Evolutionary conservation across 2,113 vertebrate genomes (phyloP).

Genomic region (Lipotes vexillifer): DNA sequence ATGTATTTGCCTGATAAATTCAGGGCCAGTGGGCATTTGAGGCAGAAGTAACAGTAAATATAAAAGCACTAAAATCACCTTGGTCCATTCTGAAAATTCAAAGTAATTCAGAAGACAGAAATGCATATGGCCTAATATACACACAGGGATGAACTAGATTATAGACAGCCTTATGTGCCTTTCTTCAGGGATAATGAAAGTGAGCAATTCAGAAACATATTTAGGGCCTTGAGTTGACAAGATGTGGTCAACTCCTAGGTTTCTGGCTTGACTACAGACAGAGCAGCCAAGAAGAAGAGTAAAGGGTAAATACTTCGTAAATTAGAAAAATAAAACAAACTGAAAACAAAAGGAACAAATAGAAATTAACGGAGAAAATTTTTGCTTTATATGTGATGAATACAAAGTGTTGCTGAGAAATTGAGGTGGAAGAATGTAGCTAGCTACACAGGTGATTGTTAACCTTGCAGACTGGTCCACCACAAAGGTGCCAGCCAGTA

Average conservation of each 20-base stretch:
- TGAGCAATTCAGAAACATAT: background rate
- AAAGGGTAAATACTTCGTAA: background rate
- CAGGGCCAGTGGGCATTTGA: background rate
- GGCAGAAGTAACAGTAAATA: background rate
- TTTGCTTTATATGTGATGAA: background rate
- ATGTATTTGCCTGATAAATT: background rate
- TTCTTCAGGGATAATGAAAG: background rate
- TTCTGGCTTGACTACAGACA: background rate
- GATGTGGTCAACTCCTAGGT: background rate
- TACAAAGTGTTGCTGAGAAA: background rate
- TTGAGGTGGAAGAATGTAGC: background rate
- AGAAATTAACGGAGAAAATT: background rate
- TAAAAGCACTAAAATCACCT: background rate
- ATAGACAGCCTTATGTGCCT: background rate
- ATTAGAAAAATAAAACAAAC: background rate
- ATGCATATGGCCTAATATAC: background rate
- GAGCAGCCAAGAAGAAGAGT: background rate
- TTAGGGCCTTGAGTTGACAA: background rate
- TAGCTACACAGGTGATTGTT: background rate
- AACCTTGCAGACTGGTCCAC: background rate
- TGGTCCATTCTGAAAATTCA: background rate
- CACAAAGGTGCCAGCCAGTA: background rate
- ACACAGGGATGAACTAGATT: background rate
- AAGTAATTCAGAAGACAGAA: slow-evolving; percentile 15
- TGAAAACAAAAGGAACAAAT: background rate